Conservation (phyloP, 2,797 vertebrate genomes). For the Manis javanica region DNA sequence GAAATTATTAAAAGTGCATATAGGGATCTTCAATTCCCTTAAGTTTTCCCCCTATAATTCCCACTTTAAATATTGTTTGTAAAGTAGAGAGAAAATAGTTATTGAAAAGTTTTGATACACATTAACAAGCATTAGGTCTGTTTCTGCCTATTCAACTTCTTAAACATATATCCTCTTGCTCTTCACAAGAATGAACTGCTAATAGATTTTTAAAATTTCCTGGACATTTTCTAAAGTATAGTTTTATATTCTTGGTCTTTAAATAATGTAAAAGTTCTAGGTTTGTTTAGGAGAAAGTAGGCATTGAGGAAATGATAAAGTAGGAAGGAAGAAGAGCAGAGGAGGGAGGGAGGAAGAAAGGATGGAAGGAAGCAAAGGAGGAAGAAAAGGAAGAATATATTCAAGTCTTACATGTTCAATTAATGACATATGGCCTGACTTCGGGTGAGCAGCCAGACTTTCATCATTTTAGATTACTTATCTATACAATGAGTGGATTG, state of each 20-base stretch:
- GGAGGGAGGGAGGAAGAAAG: not conserved
- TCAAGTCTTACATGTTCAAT: not conserved
- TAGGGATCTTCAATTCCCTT: not conserved
- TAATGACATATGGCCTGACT: not conserved
- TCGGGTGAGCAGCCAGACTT: not conserved
- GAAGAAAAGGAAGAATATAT: not conserved
- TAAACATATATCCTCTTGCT: not conserved
- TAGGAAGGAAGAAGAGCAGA: not conserved
- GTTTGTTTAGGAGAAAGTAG: not conserved
- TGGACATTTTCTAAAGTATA: not conserved
- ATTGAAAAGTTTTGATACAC: not conserved
- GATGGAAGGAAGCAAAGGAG: not conserved
- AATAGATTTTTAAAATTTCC: not conserved
- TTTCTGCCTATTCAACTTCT: not conserved
- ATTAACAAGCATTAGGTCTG: not conserved
- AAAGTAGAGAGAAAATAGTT: not conserved
- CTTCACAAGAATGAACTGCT: not conserved
- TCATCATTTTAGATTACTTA: not conserved
- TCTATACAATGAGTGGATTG: not conserved
- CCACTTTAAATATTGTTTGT: not conserved
- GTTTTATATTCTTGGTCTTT: not conserved
- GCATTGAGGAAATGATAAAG: not conserved
- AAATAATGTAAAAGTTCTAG: constrained; percentile 4
- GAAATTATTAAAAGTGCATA: not conserved
- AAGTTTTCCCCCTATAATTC: not conserved